These are phyloP conservation scores for Diuraphis noxia DNA, from an alignment of 1,140 invertebrate species.

Conservation along the genomic window DNA sequence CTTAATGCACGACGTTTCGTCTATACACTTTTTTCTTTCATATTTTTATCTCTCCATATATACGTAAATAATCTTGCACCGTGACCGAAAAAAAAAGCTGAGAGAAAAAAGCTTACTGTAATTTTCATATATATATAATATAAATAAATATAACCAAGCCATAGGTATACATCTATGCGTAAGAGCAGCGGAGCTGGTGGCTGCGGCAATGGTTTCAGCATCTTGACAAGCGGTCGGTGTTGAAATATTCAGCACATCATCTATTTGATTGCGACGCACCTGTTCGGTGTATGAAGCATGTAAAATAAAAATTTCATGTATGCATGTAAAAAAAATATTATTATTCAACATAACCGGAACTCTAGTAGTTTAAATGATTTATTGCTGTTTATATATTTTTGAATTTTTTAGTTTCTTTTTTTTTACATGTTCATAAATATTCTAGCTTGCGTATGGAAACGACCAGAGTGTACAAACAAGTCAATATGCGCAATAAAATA, in stretches of 20 bases:
- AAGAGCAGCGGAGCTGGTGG: neutral
- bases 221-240: constrained; percentile 35
- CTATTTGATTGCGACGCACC: constrained; percentile 39
- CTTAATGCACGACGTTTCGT: constrained; percentile 40
- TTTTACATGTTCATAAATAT: neutral
- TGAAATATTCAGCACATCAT: constrained; percentile 35
- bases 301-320: constrained; percentile 25
- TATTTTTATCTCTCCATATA: constrained; percentile 6
- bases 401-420: neutral
- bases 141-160: neutral
- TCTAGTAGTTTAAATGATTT: constrained; percentile 11
- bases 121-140: constrained; percentile 5
- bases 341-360: constrained; percentile 16
- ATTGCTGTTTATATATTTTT: constrained; percentile 6
- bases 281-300: neutral
- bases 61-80: constrained; percentile 29
- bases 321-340: neutral
- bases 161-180: neutral
- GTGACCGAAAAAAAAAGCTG: neutral
- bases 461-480: neutral
- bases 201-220: constrained; percentile 1
- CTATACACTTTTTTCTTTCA: constrained; percentile 1
- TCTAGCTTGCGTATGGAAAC: neutral
- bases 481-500: neutral
- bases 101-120: neutral